Conservation (phyloP, 2,797 vertebrate genomes). For the Brachymystax lenok region DNA sequence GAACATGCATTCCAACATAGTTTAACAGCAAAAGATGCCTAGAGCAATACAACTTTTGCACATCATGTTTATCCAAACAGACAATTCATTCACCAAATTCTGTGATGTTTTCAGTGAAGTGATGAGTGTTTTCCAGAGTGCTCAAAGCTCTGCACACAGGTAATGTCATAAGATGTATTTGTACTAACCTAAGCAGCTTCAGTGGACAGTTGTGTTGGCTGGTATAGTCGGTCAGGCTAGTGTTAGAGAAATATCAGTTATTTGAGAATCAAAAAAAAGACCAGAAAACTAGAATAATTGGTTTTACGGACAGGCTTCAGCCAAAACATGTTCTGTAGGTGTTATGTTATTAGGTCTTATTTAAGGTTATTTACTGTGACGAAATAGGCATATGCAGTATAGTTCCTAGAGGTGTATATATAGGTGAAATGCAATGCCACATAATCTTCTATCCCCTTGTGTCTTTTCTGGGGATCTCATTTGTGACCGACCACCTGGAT, state of each 20-base stretch:
- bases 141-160: not conserved
- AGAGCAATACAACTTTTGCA: slow-evolving; percentile 3
- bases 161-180: not conserved
- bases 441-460: too few relatives aligned
- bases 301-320: not conserved
- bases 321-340: not conserved
- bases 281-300: not conserved
- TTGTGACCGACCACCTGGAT: too few relatives aligned
- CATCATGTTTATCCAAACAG: not conserved
- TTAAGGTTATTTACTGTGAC: not conserved
- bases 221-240: not conserved
- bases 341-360: not conserved
- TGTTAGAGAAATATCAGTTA: not conserved
- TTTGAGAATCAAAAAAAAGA: not conserved
- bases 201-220: not conserved
- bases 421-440: too few relatives aligned
- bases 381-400: not conserved
- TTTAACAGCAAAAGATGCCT: not conserved
- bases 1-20: not conserved
- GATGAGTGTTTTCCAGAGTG: not conserved
- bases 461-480: too few relatives aligned
- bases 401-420: not conserved
- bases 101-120: not conserved
- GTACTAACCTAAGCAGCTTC: not conserved
- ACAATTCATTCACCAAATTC: not conserved